Percentiles rank a stretch among this genome's conserved stretches.
These are phyloP conservation scores for Drosophila mimetica DNA, from an alignment of 2,888 invertebrate genomes.

Conservation along the genomic window DNA sequence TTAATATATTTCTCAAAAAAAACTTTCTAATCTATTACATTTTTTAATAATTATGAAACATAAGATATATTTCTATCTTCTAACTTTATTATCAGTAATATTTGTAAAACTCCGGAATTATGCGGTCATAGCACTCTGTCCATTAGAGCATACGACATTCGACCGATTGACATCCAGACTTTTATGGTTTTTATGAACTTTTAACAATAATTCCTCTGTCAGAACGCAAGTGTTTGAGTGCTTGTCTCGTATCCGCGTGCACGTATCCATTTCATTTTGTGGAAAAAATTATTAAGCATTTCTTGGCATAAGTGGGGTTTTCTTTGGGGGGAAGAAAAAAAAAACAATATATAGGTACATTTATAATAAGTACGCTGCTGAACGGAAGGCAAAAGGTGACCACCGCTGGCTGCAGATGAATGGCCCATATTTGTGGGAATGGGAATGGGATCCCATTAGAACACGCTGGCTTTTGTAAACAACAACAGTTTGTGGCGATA, in stretches of 20 bases:
- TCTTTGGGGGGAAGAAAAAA: slow-evolving; percentile 23
- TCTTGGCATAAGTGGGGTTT: slow-evolving; percentile 27
- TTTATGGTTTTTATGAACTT: slow-evolving; percentile 53
- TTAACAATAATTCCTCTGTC: slow-evolving; percentile 54
- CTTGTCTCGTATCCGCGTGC: slow-evolving; percentile 1
- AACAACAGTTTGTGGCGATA: slow-evolving; percentile 53
- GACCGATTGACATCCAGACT: slow-evolving; percentile 19
- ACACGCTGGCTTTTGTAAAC: slow-evolving; percentile 18
- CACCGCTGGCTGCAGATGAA: slow-evolving; percentile 4
- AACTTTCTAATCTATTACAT: too few relatives aligned
- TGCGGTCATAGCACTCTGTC: neutral
- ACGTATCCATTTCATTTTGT: slow-evolving; percentile 68
- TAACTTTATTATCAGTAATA: too few relatives aligned
- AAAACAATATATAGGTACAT: neutral
- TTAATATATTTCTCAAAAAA: too few relatives aligned
- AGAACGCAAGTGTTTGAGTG: slow-evolving; percentile 22
- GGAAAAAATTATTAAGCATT: slow-evolving; percentile 51
- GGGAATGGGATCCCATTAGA: neutral
- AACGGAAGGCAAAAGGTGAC: slow-evolving; percentile 29
- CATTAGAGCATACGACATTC: slow-evolving; percentile 9
- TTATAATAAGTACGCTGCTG: neutral
- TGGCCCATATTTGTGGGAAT: slow-evolving; percentile 14
- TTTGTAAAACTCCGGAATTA: too few relatives aligned
- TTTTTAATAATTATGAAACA: too few relatives aligned
- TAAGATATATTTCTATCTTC: too few relatives aligned